phyloP scores from a whole-genome alignment of 2,888 invertebrate species.

The Mystacides longicornis region DNA sequence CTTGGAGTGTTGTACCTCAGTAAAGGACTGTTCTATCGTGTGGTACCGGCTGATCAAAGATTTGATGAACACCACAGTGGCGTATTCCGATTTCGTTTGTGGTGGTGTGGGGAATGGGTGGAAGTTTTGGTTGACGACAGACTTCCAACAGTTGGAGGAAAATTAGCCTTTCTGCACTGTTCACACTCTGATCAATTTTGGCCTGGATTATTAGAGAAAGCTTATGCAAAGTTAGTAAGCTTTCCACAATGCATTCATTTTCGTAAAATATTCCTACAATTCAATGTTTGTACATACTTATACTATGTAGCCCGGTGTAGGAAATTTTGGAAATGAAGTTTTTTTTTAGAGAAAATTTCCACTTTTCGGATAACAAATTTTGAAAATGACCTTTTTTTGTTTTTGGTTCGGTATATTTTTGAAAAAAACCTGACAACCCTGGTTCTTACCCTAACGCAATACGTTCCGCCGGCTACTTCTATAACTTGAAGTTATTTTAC shows the following conservation, averaged over 20 bases:
- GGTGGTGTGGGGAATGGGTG: conserved; percentile 93
- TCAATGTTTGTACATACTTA: no score
- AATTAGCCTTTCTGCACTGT: conserved; percentile 79
- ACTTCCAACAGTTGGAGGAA: conserved; percentile 79
- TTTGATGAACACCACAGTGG: conserved; percentile 68
- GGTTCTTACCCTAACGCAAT: no score
- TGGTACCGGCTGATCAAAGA: conserved; percentile 85
- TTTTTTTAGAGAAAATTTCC: no score
- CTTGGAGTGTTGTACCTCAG: conserved; percentile 76
- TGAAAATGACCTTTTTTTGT: no score
- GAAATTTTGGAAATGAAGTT: no score
- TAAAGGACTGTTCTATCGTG: conserved; percentile 83
- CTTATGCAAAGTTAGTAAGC: conserved; percentile 75
- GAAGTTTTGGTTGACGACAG: conserved; percentile 86
- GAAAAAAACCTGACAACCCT: no score
- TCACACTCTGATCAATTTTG: conserved; percentile 76
- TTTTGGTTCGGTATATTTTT: no score
- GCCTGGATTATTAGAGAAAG: conserved; percentile 86
- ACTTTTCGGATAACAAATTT: no score
- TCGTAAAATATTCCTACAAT: no score
- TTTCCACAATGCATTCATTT: not conserved
- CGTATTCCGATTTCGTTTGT: conserved; percentile 80
- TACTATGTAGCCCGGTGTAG: no score
- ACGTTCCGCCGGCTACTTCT: no score
- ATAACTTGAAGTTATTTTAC: no score